Percentiles rank a stretch among this genome's conserved stretches.
These are phyloP conservation scores for Lateolabrax maculatus DNA, from an alignment of 2,797 vertebrate genomes.

Conservation along the genomic window DNA sequence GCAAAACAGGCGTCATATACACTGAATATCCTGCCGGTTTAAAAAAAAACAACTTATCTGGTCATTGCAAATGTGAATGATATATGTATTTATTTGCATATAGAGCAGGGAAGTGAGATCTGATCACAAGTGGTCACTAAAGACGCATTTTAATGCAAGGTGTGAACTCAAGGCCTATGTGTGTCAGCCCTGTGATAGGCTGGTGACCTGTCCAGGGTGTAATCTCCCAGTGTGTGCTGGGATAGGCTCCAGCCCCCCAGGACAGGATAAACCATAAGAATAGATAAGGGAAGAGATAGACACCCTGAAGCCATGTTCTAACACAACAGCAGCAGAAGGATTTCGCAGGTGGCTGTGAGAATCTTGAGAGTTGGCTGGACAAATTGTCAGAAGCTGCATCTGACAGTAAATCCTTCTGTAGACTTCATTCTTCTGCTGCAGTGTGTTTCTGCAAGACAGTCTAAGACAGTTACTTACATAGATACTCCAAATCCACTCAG, in stretches of 20 bases:
- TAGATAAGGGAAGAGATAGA: slow-evolving; percentile 2
- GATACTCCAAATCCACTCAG: slow-evolving; percentile 10
- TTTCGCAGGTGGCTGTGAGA: slow-evolving; percentile 60
- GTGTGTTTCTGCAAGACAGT: slow-evolving; percentile 12
- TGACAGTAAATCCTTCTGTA: slow-evolving; percentile 32
- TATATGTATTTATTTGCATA: too few species aligned
- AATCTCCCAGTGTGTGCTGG: not conserved
- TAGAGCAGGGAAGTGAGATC: too few species aligned
- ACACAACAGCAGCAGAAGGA: slow-evolving; percentile 35
- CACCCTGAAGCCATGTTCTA: slow-evolving; percentile 1
- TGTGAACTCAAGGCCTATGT: not conserved
- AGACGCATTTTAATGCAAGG: too few species aligned
- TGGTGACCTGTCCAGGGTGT: not conserved
- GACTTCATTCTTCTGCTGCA: not conserved
- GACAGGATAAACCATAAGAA: not conserved
- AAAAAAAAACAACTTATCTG: too few species aligned
- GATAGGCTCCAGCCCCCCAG: not conserved
- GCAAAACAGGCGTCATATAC: too few species aligned
- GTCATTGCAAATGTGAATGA: too few species aligned
- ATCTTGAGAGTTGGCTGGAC: slow-evolving; percentile 31
- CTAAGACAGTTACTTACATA: slow-evolving; percentile 20
- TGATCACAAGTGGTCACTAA: too few species aligned
- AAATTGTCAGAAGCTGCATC: slow-evolving; percentile 48
- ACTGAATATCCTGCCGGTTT: too few species aligned
- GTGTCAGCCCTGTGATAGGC: not conserved